Evolutionary conservation across 2,113 vertebrate species (phyloP).

Genomic region (Lontra canadensis): DNA sequence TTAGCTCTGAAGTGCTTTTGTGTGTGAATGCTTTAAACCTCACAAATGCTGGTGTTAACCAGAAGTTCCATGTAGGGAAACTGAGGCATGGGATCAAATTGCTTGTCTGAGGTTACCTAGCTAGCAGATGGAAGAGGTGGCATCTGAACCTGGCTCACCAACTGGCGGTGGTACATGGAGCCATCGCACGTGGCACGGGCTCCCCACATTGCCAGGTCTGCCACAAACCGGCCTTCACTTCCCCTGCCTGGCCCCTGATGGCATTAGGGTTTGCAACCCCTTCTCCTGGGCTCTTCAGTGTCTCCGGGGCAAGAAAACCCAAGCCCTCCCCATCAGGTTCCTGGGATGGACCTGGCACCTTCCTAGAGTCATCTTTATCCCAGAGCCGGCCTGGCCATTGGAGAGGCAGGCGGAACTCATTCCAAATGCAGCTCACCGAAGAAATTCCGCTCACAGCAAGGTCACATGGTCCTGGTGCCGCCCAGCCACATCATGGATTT

Average conservation of each 20-base stretch:
- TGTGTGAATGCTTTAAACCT: neutral
- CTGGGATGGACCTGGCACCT: neutral
- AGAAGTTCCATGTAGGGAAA: neutral
- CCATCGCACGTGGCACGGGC: accelerated
- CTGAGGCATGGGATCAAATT: neutral
- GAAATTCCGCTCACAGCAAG: neutral
- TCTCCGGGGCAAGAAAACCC: neutral
- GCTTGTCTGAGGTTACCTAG: neutral
- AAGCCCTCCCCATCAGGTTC: neutral
- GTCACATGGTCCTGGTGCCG: accelerated
- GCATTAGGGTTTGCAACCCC: neutral
- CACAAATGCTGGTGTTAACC: neutral
- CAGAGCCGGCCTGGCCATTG: neutral
- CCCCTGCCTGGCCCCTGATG: neutral
- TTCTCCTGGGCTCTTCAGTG: neutral
- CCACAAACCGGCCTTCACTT: neutral
- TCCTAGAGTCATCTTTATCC: neutral
- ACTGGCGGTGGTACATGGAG: neutral
- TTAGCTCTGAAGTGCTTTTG: neutral
- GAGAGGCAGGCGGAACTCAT: no score
- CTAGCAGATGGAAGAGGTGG: neutral
- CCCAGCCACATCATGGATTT: neutral
- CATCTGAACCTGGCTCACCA: neutral
- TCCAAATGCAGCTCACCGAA: neutral
- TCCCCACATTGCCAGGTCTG: neutral